Evolutionary conservation across 2,888 invertebrate genomes (phyloP).

Genomic region (Spisula subtruncata): DNA sequence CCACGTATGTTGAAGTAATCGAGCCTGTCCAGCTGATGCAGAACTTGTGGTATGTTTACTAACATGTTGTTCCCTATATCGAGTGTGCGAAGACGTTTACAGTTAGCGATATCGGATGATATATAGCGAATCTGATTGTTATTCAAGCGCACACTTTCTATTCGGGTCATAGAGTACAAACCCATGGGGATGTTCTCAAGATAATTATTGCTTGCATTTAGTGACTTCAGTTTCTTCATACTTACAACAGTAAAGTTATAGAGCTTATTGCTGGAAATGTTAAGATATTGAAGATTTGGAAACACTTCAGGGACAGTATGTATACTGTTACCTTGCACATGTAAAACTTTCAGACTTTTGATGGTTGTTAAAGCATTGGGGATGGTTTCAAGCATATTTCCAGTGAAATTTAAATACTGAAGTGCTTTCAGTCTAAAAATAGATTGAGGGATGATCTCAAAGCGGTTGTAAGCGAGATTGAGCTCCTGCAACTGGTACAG

Average conservation of each 20-base stretch:
- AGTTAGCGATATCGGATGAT: slow-evolving; percentile 82
- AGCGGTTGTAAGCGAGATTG: slow-evolving; percentile 83
- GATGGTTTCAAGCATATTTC: slow-evolving; percentile 79
- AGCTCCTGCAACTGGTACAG: slow-evolving; percentile 82
- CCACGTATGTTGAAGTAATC: slow-evolving; percentile 85
- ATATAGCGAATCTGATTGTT: slow-evolving; percentile 83
- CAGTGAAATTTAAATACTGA: slow-evolving; percentile 79
- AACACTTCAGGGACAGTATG: slow-evolving; percentile 78
- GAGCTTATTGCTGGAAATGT: slow-evolving; percentile 82
- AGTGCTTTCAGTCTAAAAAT: slow-evolving; percentile 78
- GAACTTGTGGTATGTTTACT: slow-evolving; percentile 80
- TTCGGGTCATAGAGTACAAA: slow-evolving; percentile 77
- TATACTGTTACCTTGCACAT: slow-evolving; percentile 82
- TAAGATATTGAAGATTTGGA: slow-evolving; percentile 80
- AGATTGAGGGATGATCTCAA: slow-evolving; percentile 79
- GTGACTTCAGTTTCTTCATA: slow-evolving; percentile 81
- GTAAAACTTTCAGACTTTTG: slow-evolving; percentile 79
- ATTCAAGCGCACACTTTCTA: slow-evolving; percentile 82
- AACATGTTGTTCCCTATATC: slow-evolving; percentile 85
- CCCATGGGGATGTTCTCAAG: slow-evolving; percentile 85
- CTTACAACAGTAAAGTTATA: slow-evolving; percentile 82
- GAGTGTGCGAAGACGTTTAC: slow-evolving; percentile 81
- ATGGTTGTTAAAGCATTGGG: slow-evolving; percentile 76
- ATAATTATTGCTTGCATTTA: slow-evolving; percentile 82
- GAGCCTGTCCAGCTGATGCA: slow-evolving; percentile 83